Conservation (phyloP, 2,797 vertebrate species). For the Schizopygopsis pylzovi region DNA sequence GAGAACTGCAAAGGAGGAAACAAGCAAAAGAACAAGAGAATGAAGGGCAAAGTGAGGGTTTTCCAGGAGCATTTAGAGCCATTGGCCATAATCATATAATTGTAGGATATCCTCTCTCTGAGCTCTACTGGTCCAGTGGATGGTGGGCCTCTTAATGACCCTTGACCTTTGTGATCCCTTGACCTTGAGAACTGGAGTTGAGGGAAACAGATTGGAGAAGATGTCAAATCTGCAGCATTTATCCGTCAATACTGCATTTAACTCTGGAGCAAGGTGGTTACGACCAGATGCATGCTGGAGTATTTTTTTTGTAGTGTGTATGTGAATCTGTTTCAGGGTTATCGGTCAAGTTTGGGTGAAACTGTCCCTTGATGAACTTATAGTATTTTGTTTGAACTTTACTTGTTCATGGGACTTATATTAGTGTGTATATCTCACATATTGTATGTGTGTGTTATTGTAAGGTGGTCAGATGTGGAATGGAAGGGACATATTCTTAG, state of each 20-base stretch:
- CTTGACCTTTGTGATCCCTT: slow-evolving; percentile 57
- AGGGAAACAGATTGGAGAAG: slow-evolving; percentile 52
- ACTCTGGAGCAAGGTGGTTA: slow-evolving; percentile 11
- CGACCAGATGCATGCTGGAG: background rate
- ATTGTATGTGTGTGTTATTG: background rate
- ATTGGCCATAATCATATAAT: slow-evolving; percentile 62
- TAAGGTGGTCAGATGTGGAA: background rate
- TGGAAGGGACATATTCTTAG: background rate
- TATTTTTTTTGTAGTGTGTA: background rate
- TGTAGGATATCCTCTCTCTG: slow-evolving; percentile 58
- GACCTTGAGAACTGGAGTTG: slow-evolving; percentile 58
- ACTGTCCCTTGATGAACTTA: slow-evolving; percentile 10
- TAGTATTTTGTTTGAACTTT: too few relatives aligned
- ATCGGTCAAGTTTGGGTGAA: slow-evolving; percentile 28
- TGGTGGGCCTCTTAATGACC: slow-evolving; percentile 61
- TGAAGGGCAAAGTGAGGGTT: slow-evolving; percentile 35
- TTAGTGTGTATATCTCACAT: slow-evolving; percentile 24
- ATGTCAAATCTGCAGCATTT: slow-evolving; percentile 52
- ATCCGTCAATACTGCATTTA: slow-evolving; percentile 60
- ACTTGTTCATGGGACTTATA: background rate
- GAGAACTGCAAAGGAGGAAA: slow-evolving; percentile 23
- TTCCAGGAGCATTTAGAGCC: slow-evolving; percentile 58
- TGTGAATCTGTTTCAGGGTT: slow-evolving; percentile 19
- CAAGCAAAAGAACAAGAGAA: background rate
- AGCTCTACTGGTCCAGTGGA: slow-evolving; percentile 48